Evolutionary conservation across 2,888 invertebrate species (phyloP), one percentile per base, ranked within the genome.

Genomic region (Callyntrura guangdongensis): DNA sequence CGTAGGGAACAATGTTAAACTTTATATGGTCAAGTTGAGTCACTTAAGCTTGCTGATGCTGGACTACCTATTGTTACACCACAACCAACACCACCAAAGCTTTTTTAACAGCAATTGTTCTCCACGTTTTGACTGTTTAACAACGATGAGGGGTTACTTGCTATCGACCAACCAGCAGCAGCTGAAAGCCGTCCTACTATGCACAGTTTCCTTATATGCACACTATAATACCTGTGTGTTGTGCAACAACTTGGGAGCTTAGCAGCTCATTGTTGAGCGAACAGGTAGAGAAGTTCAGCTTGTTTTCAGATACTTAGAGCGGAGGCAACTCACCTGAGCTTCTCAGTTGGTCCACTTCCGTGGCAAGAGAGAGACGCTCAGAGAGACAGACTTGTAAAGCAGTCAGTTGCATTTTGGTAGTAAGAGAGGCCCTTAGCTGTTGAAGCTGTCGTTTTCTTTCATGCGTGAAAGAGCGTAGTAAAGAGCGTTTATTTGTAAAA

Each of bases 301-400:
- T n/a, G 36, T 53, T 84, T 61, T 61, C 47, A 74, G 89, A 84
- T 89, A 89, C 85, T 61, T 90, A 90, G 90, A 90, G 90, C 64
- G 61, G 86, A 86, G 83, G 64, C 90, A 86, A 83, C 86, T 90
- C 92, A 92, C 92, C 92, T 92, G 91, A 93, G 89, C 85, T 61
- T 81, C 89, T 93, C 93, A 92, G 93, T 93, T 92, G 89, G 91
- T 87, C 91, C 92, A 92, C 90, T 92, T 92, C 90, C 92, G 89
- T 93, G 91, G 91, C 59, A 86, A 89, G 89, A 90, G 90, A 86
- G 92, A 91, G 91, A 89, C 92, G 89, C 61, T 36, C 59, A 84
- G 81, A 82, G 45, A 82, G 61, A 36, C 61, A 69, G n/a, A 20
- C 77, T 64, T 56, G 72, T 79, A 14, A 20, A 53, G 74, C 47